These are phyloP conservation scores for Myiothlypis chrysogaster DNA, from an alignment of 2,797 vertebrate genomes.

Conservation along the genomic window DNA sequence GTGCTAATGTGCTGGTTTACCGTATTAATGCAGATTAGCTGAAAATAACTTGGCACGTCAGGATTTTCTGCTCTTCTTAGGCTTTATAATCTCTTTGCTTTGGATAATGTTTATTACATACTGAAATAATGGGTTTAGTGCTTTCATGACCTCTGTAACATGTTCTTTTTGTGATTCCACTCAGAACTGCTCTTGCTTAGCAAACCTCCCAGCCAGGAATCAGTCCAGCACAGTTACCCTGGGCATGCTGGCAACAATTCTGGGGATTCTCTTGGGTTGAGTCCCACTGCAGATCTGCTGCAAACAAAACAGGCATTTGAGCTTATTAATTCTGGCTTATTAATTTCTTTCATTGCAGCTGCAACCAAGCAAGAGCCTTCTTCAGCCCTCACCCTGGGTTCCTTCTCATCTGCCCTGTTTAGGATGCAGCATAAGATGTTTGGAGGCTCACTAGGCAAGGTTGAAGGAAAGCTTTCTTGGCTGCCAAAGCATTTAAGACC, in stretches of 20 bases:
- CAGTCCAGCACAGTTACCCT: background rate
- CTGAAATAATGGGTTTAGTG: slow-evolving; percentile 43
- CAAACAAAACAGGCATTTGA: slow-evolving; percentile 25
- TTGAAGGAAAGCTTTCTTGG: background rate
- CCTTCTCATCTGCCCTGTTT: background rate
- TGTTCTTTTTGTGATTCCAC: background rate
- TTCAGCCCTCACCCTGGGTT: background rate
- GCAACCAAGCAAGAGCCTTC: background rate
- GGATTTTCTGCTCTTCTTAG: slow-evolving; percentile 7
- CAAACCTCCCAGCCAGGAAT: slow-evolving; percentile 5
- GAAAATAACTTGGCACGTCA: slow-evolving; percentile 23
- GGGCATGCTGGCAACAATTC: background rate
- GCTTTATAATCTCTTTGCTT: slow-evolving; percentile 42
- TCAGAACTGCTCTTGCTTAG: slow-evolving; percentile 10
- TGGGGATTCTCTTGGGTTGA: background rate
- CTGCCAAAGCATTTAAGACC: background rate
- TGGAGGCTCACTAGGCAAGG: background rate
- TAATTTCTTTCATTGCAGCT: background rate
- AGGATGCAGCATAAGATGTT: background rate
- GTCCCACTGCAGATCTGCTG: background rate
- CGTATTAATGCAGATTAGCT: slow-evolving; percentile 26
- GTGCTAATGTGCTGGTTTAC: slow-evolving; percentile 33
- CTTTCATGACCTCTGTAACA: slow-evolving; percentile 22
- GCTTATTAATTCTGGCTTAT: slow-evolving; percentile 3
- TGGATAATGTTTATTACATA: slow-evolving; percentile 30